A percentile compares a stretch with the other conserved stretches of the same genome.
Conservation (phyloP, 2,113 vertebrate genomes). For the Myrmophylax atrothorax region DNA sequence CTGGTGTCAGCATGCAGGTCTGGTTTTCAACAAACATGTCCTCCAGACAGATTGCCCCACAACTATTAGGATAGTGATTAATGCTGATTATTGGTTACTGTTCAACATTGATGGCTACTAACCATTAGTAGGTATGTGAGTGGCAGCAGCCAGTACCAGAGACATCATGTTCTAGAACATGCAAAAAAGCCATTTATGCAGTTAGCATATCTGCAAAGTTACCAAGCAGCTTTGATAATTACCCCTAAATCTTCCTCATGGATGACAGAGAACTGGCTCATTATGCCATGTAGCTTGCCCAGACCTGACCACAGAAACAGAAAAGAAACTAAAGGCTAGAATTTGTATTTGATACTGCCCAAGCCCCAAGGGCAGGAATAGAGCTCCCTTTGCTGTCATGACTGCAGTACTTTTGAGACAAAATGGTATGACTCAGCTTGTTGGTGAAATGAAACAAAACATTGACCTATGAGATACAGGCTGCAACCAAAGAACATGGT, state of each 20-base stretch:
- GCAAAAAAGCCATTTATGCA: background rate
- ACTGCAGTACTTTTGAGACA: background rate
- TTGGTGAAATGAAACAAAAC: background rate
- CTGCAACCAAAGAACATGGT: background rate
- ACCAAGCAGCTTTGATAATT: background rate
- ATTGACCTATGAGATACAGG: background rate
- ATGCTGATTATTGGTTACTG: background rate
- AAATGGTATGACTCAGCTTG: background rate
- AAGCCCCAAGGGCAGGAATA: background rate
- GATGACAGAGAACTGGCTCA: background rate
- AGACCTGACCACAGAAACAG: background rate
- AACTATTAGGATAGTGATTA: background rate
- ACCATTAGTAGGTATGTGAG: background rate
- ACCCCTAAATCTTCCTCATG: background rate
- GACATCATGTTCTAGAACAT: background rate
- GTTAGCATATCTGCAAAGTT: background rate
- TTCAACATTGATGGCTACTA: background rate
- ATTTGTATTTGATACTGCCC: background rate
- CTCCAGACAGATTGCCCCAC: background rate
- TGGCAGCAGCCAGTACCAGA: background rate
- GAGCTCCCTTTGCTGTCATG: background rate
- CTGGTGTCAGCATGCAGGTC: background rate
- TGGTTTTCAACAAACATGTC: background rate
- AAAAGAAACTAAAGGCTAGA: background rate
- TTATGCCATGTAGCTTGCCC: background rate